Conservation (phyloP, 2,888 invertebrate species). For the Eubasilissa splendida region DNA sequence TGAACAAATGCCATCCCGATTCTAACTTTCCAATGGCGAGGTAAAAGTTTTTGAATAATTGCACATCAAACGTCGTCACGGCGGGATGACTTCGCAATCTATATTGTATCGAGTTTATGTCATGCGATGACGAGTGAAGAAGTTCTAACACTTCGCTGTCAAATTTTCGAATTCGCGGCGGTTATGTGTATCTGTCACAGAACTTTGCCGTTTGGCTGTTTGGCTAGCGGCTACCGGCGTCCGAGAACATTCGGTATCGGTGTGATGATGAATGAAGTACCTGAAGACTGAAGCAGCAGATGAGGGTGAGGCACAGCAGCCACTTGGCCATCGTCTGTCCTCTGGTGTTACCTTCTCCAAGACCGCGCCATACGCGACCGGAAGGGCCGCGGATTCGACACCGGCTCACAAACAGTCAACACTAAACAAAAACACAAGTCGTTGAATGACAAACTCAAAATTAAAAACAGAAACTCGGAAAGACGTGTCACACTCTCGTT, state of each 20-base stretch:
- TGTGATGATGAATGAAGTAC: conserved; percentile 42
- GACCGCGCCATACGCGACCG: conserved; percentile 52
- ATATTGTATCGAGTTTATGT: background rate
- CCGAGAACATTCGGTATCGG: background rate
- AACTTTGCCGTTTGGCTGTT: background rate
- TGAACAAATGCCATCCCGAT: conserved; percentile 30
- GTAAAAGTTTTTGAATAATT: conserved; percentile 28
- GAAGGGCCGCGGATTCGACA: conserved; percentile 42
- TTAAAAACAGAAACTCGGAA: conserved; percentile 39
- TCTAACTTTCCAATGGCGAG: conserved; percentile 33
- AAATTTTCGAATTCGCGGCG: conserved; percentile 6
- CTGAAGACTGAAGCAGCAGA: conserved; percentile 52
- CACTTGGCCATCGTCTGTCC: conserved; percentile 53
- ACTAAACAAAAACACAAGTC: conserved; percentile 49
- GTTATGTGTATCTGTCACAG: background rate
- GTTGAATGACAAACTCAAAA: conserved; percentile 43
- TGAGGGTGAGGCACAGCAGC: conserved; percentile 49
- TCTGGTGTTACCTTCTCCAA: conserved; percentile 51
- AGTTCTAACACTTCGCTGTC: background rate
- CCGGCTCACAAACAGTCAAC: conserved; percentile 35
- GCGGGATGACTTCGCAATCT: background rate
- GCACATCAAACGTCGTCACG: background rate
- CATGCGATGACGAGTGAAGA: background rate
- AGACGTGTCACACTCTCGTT: conserved; percentile 36
- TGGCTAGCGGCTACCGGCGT: background rate